phyloP scores from a whole-genome alignment of 2,113 vertebrate species.

The Arenaria interpres region DNA sequence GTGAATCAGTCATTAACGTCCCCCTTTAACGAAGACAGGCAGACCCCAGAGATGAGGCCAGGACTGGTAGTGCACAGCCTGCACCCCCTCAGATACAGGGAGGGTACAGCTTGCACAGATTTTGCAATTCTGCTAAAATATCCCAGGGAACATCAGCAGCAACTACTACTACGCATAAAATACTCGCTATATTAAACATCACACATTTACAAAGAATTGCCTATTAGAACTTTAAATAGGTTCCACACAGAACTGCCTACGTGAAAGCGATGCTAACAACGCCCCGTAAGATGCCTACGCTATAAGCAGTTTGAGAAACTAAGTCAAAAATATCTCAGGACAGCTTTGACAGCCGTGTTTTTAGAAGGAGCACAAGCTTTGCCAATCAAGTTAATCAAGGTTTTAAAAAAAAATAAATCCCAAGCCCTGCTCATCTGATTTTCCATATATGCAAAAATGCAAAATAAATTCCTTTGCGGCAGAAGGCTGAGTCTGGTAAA shows the following conservation, averaged over 20 bases:
- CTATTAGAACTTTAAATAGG: neutral
- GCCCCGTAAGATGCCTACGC: neutral
- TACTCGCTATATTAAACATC: neutral
- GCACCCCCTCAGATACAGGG: neutral
- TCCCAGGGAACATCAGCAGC: neutral
- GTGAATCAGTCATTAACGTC: neutral
- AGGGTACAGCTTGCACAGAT: neutral
- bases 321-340: neutral
- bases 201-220: neutral
- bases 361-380: conserved; percentile 16
- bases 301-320: neutral
- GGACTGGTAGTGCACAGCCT: neutral
- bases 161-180: neutral
- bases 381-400: conserved; percentile 23
- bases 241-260: neutral
- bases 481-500: conserved; percentile 59
- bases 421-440: conserved; percentile 31
- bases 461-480: neutral
- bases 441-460: conserved; percentile 20
- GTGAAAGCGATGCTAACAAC: neutral
- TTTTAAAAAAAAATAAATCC: neutral
- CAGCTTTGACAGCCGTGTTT: neutral
- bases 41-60: neutral
- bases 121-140: neutral
- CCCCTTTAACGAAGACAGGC: neutral